phyloP scores from a whole-genome alignment of 2,888 invertebrate genomes.

The Bellardia bayeri region DNA sequence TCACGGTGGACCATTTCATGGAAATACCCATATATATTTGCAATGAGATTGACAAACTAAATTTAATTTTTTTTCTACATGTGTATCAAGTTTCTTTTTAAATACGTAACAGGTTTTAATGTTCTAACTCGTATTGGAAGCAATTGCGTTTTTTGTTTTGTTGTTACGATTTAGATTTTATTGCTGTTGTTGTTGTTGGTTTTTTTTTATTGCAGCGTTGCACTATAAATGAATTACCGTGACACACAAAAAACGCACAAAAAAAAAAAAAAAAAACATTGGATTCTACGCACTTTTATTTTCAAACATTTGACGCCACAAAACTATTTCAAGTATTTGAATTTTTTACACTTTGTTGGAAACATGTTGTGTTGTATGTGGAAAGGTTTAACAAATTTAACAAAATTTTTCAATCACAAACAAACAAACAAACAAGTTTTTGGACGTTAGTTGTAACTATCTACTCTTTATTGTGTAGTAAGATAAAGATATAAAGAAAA shows the following conservation, averaged over 20 bases:
- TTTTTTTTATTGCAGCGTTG: slow-evolving; percentile 22
- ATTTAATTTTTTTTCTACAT: slow-evolving; percentile 2
- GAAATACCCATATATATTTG: too few relatives aligned
- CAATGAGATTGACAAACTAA: not conserved
- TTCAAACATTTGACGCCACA: slow-evolving; percentile 59
- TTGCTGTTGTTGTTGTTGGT: not conserved
- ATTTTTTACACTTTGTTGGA: slow-evolving; percentile 27
- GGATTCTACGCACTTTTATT: slow-evolving; percentile 63
- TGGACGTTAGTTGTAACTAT: not conserved
- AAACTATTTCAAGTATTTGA: slow-evolving; percentile 61
- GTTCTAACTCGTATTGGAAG: slow-evolving; percentile 26
- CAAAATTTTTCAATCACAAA: slow-evolving; percentile 10
- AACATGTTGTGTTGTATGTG: slow-evolving; percentile 23
- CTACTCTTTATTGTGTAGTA: not conserved
- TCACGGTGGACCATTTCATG: too few relatives aligned
- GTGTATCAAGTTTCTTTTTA: slow-evolving; percentile 25
- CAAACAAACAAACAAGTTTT: slow-evolving; percentile 31
- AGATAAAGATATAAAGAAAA: not conserved
- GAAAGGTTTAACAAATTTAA: slow-evolving; percentile 34
- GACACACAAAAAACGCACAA: slow-evolving; percentile 50
- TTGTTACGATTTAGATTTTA: slow-evolving; percentile 29
- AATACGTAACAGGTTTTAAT: slow-evolving; percentile 13
- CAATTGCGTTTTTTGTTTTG: slow-evolving; percentile 23
- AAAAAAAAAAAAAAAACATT: too few relatives aligned
- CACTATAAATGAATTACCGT: slow-evolving; percentile 62